phyloP scores from a whole-genome alignment of 2,113 vertebrate species.

The Carassius auratus region DNA sequence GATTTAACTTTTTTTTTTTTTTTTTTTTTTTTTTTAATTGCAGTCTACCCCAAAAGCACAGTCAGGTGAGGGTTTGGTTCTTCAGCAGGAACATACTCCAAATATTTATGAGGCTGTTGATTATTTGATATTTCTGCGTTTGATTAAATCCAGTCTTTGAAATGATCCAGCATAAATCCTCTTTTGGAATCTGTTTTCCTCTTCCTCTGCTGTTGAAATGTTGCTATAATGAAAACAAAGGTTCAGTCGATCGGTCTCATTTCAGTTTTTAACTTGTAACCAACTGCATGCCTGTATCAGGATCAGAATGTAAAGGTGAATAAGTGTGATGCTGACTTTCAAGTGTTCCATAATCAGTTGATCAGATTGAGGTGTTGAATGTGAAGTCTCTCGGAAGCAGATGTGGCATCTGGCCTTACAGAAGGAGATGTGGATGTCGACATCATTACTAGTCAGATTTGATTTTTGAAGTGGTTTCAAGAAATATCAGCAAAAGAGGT shows the following conservation, averaged over 20 bases:
- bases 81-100: slow-evolving; percentile 23
- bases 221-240: slow-evolving; percentile 31
- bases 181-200: slow-evolving; percentile 5
- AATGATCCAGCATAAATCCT: neutral
- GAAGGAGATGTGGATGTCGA: slow-evolving; percentile 4
- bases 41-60: slow-evolving; percentile 36
- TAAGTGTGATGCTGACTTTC: slow-evolving; percentile 6
- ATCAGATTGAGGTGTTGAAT: slow-evolving; percentile 17
- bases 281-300: slow-evolving; percentile 51
- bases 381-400: neutral
- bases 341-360: slow-evolving; percentile 13
- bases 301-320: slow-evolving; percentile 39
- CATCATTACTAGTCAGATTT: slow-evolving; percentile 41
- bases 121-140: slow-evolving; percentile 12
- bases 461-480: slow-evolving; percentile 5
- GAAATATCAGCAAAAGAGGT: neutral
- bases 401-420: slow-evolving; percentile 19
- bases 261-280: slow-evolving; percentile 41
- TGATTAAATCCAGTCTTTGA: slow-evolving; percentile 26
- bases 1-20: neutral
- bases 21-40: neutral
- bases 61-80: slow-evolving; percentile 11
- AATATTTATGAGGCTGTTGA: slow-evolving; percentile 44
- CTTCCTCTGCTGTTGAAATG: slow-evolving; percentile 6
- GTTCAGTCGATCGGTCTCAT: neutral